Evolutionary conservation across 2,797 vertebrate species (phyloP).

Genomic region (Bryconaethiops microstoma): DNA sequence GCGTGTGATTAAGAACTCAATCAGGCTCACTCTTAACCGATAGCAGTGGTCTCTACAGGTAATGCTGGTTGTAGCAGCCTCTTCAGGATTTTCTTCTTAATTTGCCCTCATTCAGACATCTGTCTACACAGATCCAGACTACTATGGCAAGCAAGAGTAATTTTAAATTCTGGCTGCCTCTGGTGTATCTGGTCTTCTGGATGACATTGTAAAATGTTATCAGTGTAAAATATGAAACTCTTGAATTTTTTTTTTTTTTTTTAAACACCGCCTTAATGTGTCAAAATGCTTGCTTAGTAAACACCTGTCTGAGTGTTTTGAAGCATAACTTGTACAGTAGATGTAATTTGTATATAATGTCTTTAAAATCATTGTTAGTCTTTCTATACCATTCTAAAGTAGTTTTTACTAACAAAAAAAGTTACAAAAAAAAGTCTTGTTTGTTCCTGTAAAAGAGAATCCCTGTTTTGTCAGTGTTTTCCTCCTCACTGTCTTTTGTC

Average conservation of each 20-base stretch:
- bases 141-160: conserved; percentile 43
- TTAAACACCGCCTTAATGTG: conserved; percentile 66
- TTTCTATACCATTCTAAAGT: conserved; percentile 78
- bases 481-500: conserved; percentile 64
- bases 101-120: conserved; percentile 14
- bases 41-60: conserved; percentile 77
- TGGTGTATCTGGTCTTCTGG: conserved; percentile 51
- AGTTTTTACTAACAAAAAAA: conserved; percentile 78
- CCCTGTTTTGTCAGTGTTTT: conserved; percentile 62
- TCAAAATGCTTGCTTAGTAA: conserved; percentile 56
- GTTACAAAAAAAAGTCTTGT: conserved; percentile 61
- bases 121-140: conserved; percentile 42
- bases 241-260: conserved; percentile 48
- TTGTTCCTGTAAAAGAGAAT: conserved; percentile 62
- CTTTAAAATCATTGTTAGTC: conserved; percentile 77
- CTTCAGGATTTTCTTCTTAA: conserved; percentile 30
- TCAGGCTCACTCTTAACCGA: conserved; percentile 95
- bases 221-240: conserved; percentile 46
- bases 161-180: conserved; percentile 56
- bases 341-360: conserved; percentile 79
- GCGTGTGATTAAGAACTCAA: conserved; percentile 95
- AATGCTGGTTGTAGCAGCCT: conserved; percentile 52
- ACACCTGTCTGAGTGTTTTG: conserved; percentile 60
- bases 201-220: conserved; percentile 47
- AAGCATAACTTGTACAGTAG: conserved; percentile 76